Base-by-base conservation (phyloP, 2,113 vertebrate species). In the Ictalurus furcatus region DNA sequence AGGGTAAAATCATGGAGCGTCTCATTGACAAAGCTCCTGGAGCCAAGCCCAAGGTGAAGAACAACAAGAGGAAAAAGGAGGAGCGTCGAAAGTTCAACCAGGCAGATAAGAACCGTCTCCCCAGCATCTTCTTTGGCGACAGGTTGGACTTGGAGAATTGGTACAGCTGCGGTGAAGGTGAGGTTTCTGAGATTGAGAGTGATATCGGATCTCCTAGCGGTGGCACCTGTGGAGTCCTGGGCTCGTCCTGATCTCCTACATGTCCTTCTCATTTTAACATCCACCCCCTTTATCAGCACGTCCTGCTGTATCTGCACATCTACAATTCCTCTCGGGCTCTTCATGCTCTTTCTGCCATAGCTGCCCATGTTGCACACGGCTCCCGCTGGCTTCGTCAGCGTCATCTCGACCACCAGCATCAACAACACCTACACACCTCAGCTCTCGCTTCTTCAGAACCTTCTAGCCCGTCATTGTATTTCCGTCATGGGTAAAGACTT, bases 401-500 rank as follows among this genome's bases (percentile, higher is more conserved):
- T 98, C n/a, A 98, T 99, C 93, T 98, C 98, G 85, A 99, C 98
- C 88, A 99, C 98, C 89, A 99, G 98, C 91, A 97, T 99, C 92
- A 99, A 98, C 92, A 98, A 99, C 80, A 98, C 97, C 0, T 98
- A 99, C 89, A 99, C 98, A 6, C 98, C 98, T 7, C 98, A 99
- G 93, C 95, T 99, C 23, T 98, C 98, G 0, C 92, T 99, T 88
- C 97, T 99, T 85, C 98, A 99, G 91, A 99, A 99, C 92, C 97
- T 99, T 30, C 93, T 99, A 6, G 97, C 98, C 71, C 97, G 98
- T 74, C 98, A 99, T 91, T 96, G 98, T n/a, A 96, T 99, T 89
- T 98, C 98, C 8, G 98, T 99, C 74, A 98, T 99, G 97, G 98
- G 98, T 90, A 99, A 98, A 94, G 98, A 99, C 93, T 99, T 99